Evolutionary conservation across 2,888 invertebrate genomes (phyloP).

Genomic region (Miltochrista miniata): DNA sequence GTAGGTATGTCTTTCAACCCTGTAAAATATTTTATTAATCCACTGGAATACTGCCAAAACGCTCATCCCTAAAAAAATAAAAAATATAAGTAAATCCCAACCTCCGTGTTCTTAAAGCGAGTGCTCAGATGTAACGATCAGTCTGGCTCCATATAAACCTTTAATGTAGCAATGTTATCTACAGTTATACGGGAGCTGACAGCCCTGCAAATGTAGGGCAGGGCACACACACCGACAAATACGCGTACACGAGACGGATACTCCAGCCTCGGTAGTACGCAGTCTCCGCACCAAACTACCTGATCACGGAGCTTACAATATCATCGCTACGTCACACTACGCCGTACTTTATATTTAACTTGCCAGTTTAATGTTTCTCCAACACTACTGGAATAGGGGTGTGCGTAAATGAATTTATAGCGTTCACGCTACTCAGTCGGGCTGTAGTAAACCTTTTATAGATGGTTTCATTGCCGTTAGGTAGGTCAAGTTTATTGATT

Average conservation of each 20-base stretch:
- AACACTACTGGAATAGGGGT: conserved; percentile 44
- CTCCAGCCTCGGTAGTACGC: conserved; percentile 33
- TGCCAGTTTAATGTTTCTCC: conserved; percentile 43
- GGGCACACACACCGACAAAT: conserved; percentile 63
- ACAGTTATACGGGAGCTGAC: conserved; percentile 44
- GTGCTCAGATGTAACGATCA: conserved; percentile 51
- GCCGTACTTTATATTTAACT: conserved; percentile 51
- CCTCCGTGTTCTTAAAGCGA: conserved; percentile 23
- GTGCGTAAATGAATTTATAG: conserved; percentile 44
- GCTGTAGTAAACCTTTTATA: conserved; percentile 40
- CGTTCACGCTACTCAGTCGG: conserved; percentile 36
- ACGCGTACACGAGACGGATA: conserved; percentile 37
- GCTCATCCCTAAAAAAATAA: conserved; percentile 26
- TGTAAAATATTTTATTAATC: too few relatives aligned
- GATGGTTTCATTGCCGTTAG: conserved; percentile 39
- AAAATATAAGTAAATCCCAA: conserved; percentile 33
- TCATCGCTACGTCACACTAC: conserved; percentile 40
- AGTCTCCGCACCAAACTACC: conserved; percentile 45
- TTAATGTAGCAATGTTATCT: conserved; percentile 45
- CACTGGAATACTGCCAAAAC: neutral
- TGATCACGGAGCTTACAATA: conserved; percentile 47
- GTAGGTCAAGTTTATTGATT: conserved; percentile 50
- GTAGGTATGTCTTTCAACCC: too few relatives aligned
- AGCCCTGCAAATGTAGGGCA: conserved; percentile 66
- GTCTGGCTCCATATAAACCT: conserved; percentile 46